These are phyloP conservation scores for Galaxias olidus DNA, from an alignment of 2,797 vertebrate species.

Conservation along the genomic window DNA sequence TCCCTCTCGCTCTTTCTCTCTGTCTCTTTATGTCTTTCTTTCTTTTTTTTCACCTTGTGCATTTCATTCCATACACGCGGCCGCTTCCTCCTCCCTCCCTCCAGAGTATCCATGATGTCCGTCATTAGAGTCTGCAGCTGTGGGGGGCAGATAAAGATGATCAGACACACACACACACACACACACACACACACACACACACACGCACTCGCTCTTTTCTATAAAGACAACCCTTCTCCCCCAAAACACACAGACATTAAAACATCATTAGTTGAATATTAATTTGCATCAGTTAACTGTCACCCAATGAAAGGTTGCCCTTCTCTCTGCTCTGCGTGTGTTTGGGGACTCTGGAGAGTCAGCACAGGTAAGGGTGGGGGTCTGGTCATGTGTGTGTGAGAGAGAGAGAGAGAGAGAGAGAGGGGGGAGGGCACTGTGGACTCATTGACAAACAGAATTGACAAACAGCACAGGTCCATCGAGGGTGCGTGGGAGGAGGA, in stretches of 20 bases:
- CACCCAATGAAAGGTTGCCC: conserved; percentile 66
- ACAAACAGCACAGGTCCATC: conserved; percentile 40
- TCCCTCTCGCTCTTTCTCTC: conserved; percentile 6
- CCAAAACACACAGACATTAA: conserved; percentile 67
- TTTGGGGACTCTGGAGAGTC: neutral
- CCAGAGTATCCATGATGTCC: conserved; percentile 83
- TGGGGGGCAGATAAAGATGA: conserved; percentile 81
- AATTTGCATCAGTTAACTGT: conserved; percentile 86
- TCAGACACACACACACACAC: conserved; percentile 55
- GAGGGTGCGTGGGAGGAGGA: conserved; percentile 14
- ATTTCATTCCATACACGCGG: conserved; percentile 78
- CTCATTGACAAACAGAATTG: conserved; percentile 45
- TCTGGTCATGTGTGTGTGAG: neutral
- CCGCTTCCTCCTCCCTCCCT: conserved; percentile 69
- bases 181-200: neutral
- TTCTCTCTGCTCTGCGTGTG: conserved; percentile 46
- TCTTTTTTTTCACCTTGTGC: conserved; percentile 70
- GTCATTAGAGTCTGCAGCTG: conserved; percentile 85
- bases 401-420: neutral
- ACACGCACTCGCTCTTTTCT: neutral
- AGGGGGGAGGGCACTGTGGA: conserved; percentile 22
- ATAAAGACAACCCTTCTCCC: too few relatives aligned
- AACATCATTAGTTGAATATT: conserved; percentile 86
- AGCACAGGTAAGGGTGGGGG: neutral
- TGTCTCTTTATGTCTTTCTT: conserved; percentile 18